These are phyloP conservation scores for Pampus argenteus DNA, from an alignment of 2,797 vertebrate genomes.

Conservation along the genomic window DNA sequence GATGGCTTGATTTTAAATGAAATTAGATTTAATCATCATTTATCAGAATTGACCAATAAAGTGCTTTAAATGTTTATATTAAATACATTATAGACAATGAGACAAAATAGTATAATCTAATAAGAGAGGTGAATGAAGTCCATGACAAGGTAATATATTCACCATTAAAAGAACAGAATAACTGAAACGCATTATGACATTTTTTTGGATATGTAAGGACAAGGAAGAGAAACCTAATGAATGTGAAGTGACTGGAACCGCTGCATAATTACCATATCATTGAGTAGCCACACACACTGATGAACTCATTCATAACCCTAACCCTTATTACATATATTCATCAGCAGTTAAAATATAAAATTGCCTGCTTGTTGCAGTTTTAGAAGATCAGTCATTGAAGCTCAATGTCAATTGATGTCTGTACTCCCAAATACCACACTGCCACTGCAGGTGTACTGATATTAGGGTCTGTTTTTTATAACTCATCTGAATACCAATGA, in stretches of 20 bases:
- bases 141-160: neutral
- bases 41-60: neutral
- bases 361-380: accelerated
- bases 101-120: neutral
- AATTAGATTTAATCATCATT: neutral
- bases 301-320: slow-evolving; percentile 40
- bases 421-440: neutral
- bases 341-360: neutral
- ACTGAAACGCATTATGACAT: neutral
- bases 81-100: neutral
- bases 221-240: slow-evolving; percentile 41
- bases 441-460: neutral
- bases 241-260: slow-evolving; percentile 57
- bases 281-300: slow-evolving; percentile 54
- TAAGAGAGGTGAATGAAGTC: neutral
- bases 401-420: too few relatives aligned
- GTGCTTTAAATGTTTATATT: neutral
- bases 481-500: neutral
- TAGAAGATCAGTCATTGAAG: neutral
- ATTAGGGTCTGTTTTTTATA: neutral
- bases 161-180: neutral
- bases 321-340: too few relatives aligned
- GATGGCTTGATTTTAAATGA: slow-evolving; percentile 20
- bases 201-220: slow-evolving; percentile 9
- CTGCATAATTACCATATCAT: slow-evolving; percentile 49